A percentile compares a stretch with the other conserved stretches of the same genome.
These are phyloP conservation scores for Lobophora halterata DNA, from an alignment of 2,888 invertebrate genomes.

Conservation along the genomic window DNA sequence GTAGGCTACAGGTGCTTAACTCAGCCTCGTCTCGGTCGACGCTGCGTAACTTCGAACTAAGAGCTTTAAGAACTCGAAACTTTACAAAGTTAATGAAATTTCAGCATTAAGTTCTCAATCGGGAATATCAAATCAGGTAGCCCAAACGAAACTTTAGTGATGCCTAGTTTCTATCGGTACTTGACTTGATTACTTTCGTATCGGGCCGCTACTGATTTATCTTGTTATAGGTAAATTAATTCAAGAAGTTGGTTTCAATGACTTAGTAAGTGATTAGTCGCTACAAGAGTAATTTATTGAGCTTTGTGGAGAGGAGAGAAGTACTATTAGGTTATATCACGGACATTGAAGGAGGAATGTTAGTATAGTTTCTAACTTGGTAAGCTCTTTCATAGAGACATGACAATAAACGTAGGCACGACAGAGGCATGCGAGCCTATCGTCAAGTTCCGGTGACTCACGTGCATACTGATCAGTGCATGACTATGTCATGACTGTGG, in stretches of 20 bases:
- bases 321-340: too few relatives aligned
- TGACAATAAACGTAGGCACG: constrained; percentile 12
- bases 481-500: too few relatives aligned
- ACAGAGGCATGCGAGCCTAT: constrained; percentile 36
- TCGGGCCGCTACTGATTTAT: background rate
- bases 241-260: constrained; percentile 1
- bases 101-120: constrained; percentile 27
- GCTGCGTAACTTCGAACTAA: constrained; percentile 22
- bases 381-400: constrained; percentile 7
- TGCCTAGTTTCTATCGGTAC: constrained; percentile 6
- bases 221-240: background rate
- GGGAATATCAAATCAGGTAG: constrained; percentile 28
- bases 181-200: constrained; percentile 12
- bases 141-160: constrained; percentile 20
- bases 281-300: too few relatives aligned
- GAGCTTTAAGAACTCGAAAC: constrained; percentile 29
- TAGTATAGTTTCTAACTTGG: background rate
- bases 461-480: constrained; percentile 35
- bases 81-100: constrained; percentile 32
- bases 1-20: constrained; percentile 29
- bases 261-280: too few relatives aligned
- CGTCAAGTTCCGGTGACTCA: constrained; percentile 54
- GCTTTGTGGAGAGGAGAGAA: too few relatives aligned
- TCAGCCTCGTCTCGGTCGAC: constrained; percentile 11
- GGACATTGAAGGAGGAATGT: too few relatives aligned